Base-by-base conservation (phyloP, 2,888 invertebrate species). In the Neuroscelio doddi region DNA sequence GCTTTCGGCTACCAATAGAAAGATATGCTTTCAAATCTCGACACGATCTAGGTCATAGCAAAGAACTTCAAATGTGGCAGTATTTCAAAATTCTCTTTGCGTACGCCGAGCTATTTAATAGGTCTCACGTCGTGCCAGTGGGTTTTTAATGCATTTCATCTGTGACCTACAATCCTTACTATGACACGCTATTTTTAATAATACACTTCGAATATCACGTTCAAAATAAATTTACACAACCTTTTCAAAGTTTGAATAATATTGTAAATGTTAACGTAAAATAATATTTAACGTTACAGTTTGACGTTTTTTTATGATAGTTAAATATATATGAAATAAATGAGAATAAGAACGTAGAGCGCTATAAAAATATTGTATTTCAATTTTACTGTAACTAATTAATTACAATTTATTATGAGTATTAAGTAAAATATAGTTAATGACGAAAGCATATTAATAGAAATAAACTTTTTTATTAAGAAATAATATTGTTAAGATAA, bases 81-180 rank as follows among this genome's bases (percentile, higher is more conserved):
- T 17, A 9, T 14, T 9, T 17, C 5, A 14, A 17, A 38, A 38
- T 38, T 38, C 17, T 38, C 16, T 38, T 17, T 17, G 9, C 17
- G 8, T 9, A 17, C 17, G 17, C 38, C 17, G 17, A 38, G 17
- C 4, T 38, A 38, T 38, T 38, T 38, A 38, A 16, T n/a, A 17
- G 16, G 17, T 44, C 49, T 15, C 9, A 49, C n/a, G n/a, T 29
- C 15, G 17, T 36, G 12, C 34, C 16, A 46, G 45, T 27, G 12
- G 7, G 14, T 50, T 36, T 38, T 39, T 44, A 50, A 45, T 38
- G 32, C 56, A 62, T 63, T 56, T 29, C 56, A 66, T 69, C 61
- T 74, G 67, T 80, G 81, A 81, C 80, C 81, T 75, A 81, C 74
- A 80, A 81, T 65, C 76, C 74, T 75, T 38, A 51, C 62, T 57